Evolutionary conservation across 2,888 invertebrate species (phyloP), one percentile per base, ranked within the genome.

Genomic region (Diaphora mendica): DNA sequence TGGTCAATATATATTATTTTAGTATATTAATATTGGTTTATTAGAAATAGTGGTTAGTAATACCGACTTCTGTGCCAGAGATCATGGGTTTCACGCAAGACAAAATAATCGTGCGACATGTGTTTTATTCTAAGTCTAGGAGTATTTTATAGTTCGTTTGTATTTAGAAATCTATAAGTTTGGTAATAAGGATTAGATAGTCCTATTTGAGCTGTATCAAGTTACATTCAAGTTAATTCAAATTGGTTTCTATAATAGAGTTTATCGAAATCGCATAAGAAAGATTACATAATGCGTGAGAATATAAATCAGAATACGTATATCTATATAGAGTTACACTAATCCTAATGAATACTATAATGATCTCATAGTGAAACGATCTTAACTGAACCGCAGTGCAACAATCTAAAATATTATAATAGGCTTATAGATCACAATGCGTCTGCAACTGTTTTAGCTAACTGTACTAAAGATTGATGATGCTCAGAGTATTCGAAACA

Each of bases 401-500:
- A 77, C 77, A 87, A 84, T 86, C 84, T 80, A 83, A 48, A 85
- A 88, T 87, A 86, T 85, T 83, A 83, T 86, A 89, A 88, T 89
- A 87, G 85, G 87, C 87, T 87, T 87, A 87, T 72, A 69, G 73
- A 89, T 86, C 80, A 88, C 87, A 87, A 89, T 87, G 84, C 79
- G 81, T 77, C 84, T 79, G 82, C 86, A 90, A 81, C 87, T 80
- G 82, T 83, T 78, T 78, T 82, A 75, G 79, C 83, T 91, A 90
- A 90, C 90, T 89, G 92, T 90, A 90, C 79, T 77, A 78, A 72
- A 91, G 94, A 94, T 94, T 93, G 91, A 94, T 94, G 90, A 88
- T 88, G 87, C 87, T 89, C 88, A 88, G 90, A 91, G 90, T 91
- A 89, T 89, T 86, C 86, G 82, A 93, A 91, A 94, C 94, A 93